These are phyloP conservation scores for Anhinga anhinga DNA, from an alignment of 2,113 vertebrate genomes.

Conservation along the genomic window DNA sequence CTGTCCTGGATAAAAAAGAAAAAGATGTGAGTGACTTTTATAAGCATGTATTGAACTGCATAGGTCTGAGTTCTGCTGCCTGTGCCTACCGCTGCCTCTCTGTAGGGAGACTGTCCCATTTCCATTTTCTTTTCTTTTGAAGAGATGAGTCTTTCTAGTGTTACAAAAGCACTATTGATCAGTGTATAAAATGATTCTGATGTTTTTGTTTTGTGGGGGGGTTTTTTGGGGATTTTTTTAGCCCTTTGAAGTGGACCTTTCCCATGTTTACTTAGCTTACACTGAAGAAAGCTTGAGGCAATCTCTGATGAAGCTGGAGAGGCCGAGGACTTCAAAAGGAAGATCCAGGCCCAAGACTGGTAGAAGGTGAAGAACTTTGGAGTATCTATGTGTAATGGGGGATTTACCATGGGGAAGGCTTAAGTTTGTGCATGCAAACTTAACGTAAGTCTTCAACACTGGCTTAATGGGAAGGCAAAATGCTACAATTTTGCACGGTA, in stretches of 20 bases:
- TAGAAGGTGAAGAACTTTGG: constrained; percentile 82
- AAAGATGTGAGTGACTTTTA: constrained; percentile 87
- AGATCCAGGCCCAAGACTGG: constrained; percentile 91
- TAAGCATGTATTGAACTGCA: neutral
- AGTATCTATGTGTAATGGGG: neutral
- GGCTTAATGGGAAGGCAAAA: neutral
- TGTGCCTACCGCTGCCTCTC: neutral
- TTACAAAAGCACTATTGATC: neutral
- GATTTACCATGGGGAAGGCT: neutral
- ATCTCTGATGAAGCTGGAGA: constrained; percentile 93
- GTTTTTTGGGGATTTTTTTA: constrained; percentile 23
- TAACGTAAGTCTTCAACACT: neutral
- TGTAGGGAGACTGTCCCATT: neutral
- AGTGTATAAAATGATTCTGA: neutral
- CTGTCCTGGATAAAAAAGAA: constrained; percentile 94
- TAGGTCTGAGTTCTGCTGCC: neutral
- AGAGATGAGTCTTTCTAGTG: neutral
- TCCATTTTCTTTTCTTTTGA: neutral
- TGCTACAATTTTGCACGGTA: neutral
- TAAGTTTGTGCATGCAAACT: neutral
- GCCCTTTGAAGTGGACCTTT: constrained; percentile 97
- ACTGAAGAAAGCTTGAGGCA: constrained; percentile 96
- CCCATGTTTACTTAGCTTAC: constrained; percentile 94
- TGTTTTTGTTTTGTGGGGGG: neutral
- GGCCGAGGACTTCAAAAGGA: constrained; percentile 92